Evolutionary conservation across 2,113 vertebrate species (phyloP), one percentile per base, ranked within the genome.

Genomic region (Chionomys nivalis): DNA sequence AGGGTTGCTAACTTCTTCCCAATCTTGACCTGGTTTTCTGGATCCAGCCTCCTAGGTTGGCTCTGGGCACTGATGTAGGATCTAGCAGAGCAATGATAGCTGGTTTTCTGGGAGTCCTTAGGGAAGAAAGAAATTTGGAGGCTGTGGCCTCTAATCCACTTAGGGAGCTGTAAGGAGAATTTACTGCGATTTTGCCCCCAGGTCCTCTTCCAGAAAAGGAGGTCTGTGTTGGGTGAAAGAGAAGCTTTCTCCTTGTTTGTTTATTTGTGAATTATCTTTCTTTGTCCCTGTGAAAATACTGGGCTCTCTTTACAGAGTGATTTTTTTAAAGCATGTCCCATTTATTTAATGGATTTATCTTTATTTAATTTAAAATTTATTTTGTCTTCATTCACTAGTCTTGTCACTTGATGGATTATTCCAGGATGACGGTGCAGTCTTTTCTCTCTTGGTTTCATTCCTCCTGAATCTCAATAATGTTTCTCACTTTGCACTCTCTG

Each of bases 281-380:
- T 86, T 79, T 87, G 75, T 19, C 31, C 58, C 63, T 88, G 61
- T 87, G 61, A 19, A 87, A 82, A 91, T 91, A 58, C 66, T 86
- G 65, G 28, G 47, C 44, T 82, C 52, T 75, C 94, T 90, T 61
- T 47, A 44, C 11, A 88, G 73, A 31, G 39, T 87, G 39, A 28
- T 85, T 63, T 87, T 42, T 58, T 58, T 58, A 17, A 19, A 70
- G 17, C n/a, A 28, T 72, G 16, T 44, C 44, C 23, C n/a, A 39
- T 73, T 73, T 73, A 73, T 39, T 73, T 23, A 73, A 8, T 68
- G 47, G 36, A 47, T 66, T 31, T 47, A 52, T 96, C 95, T 85
- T 72, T 76, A 76, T 86, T 82, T 77, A 66, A 52, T 39, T 86
- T 66, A 78, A 58, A 75, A 72, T 68, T 78, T 39, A 47, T 52